phyloP scores from a whole-genome alignment of 2,888 invertebrate species.

The Meganola albula region DNA sequence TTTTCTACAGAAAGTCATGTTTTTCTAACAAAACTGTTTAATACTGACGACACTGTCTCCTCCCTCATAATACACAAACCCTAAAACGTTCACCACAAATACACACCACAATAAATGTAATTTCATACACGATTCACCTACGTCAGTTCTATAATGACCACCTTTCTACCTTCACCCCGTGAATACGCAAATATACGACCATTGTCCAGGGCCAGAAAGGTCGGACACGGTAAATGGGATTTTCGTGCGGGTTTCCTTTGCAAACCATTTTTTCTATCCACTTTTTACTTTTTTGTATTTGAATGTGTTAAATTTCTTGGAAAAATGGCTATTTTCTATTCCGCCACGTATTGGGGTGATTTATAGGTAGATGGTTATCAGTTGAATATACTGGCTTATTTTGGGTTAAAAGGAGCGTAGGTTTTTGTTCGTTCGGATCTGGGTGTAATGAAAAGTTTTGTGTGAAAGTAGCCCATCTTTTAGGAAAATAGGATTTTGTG shows the following conservation, averaged over 20 bases:
- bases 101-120: slow-evolving; percentile 37
- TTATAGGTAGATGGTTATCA: slow-evolving; percentile 31
- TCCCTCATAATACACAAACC: neutral
- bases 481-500: no score
- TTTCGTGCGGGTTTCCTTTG: slow-evolving; percentile 54
- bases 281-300: slow-evolving; percentile 33
- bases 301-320: slow-evolving; percentile 72
- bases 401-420: no score
- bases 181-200: slow-evolving; percentile 51
- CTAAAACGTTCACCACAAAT: neutral
- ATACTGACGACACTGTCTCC: neutral
- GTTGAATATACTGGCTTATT: slow-evolving; percentile 24
- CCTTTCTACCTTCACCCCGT: slow-evolving; percentile 46
- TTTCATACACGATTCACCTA: slow-evolving; percentile 46
- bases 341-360: slow-evolving; percentile 47
- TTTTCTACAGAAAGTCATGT: neutral
- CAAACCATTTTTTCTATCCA: slow-evolving; percentile 32
- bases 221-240: slow-evolving; percentile 62
- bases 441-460: no score
- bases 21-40: neutral
- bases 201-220: slow-evolving; percentile 52
- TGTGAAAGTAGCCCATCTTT: no score
- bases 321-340: slow-evolving; percentile 60
- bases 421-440: no score
- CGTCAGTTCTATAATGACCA: slow-evolving; percentile 56